These are phyloP conservation scores for Nothoprocta pentlandii DNA, from an alignment of 2,113 vertebrate genomes.

Conservation along the genomic window DNA sequence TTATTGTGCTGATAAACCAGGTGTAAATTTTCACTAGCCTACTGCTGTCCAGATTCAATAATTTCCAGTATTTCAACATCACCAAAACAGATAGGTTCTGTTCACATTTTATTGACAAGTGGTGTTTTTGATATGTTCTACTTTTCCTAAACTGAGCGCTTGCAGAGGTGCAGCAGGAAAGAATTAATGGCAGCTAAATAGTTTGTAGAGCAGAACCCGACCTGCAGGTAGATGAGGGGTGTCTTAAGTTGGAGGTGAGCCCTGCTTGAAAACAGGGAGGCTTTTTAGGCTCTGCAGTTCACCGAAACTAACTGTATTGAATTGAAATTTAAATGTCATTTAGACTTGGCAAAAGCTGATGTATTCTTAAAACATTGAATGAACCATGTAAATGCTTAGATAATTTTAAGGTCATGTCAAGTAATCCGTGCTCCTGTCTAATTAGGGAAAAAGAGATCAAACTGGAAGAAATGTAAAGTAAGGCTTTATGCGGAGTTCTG, in stretches of 20 bases:
- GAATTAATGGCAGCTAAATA: neutral
- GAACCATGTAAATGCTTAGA: neutral
- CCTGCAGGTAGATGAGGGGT: neutral
- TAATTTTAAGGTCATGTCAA: constrained; percentile 17
- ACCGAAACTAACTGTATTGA: neutral
- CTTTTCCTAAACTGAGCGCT: neutral
- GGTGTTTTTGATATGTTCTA: neutral
- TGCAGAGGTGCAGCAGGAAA: neutral
- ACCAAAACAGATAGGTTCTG: neutral
- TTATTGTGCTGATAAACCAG: neutral
- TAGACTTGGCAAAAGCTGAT: neutral
- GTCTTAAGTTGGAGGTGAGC: neutral
- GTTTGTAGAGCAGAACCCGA: neutral
- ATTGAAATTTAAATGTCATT: neutral
- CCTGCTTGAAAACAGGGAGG: neutral
- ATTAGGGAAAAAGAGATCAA: neutral
- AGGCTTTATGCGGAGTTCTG: neutral
- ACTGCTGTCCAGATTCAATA: neutral
- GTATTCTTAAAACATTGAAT: neutral
- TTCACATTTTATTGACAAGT: neutral
- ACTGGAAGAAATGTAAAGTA: neutral
- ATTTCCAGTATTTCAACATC: neutral
- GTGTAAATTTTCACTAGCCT: neutral
- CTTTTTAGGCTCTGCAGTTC: neutral
- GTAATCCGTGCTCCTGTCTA: neutral